These are phyloP conservation scores for Zoanthus sansibaricus DNA, from an alignment of 92 coral and sea anemone species.

Conservation along the genomic window DNA sequence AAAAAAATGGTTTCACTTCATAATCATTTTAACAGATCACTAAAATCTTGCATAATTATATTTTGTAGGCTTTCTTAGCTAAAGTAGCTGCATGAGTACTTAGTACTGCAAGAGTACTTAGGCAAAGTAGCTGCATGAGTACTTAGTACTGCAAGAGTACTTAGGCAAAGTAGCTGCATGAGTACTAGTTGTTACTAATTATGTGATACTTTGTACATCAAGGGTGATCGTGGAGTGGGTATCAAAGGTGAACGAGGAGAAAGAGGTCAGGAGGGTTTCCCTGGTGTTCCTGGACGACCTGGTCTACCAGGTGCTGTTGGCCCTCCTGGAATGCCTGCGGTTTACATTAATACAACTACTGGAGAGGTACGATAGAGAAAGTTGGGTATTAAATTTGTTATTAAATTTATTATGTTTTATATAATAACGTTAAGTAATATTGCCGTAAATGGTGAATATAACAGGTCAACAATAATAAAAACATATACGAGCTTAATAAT, in stretches of 20 bases:
- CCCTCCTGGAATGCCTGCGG: slow-evolving; percentile 46
- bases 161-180: background rate
- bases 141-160: too few species aligned
- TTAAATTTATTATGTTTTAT: too few species aligned
- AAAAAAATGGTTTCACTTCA: too few species aligned
- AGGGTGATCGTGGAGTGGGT: slow-evolving; percentile 44
- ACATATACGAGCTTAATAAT: too few species aligned
- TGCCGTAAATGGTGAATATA: too few species aligned
- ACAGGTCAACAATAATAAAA: too few species aligned
- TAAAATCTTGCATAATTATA: background rate
- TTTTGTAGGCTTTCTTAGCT: background rate
- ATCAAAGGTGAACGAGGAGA: slow-evolving; percentile 32
- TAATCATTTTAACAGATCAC: too few species aligned
- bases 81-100: background rate
- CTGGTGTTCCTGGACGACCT: slow-evolving; percentile 27
- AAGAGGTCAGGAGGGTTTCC: slow-evolving; percentile 15
- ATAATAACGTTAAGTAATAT: too few species aligned
- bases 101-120: too few species aligned
- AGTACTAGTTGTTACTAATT: background rate
- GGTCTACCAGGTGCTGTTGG: slow-evolving; percentile 42
- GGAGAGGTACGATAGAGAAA: slow-evolving; percentile 8
- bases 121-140: background rate
- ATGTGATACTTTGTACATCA: background rate
- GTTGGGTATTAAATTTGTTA: background rate
- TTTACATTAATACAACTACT: slow-evolving; percentile 31